Base-by-base conservation (phyloP, 2,888 invertebrate genomes). In the Trisateles emortualis region DNA sequence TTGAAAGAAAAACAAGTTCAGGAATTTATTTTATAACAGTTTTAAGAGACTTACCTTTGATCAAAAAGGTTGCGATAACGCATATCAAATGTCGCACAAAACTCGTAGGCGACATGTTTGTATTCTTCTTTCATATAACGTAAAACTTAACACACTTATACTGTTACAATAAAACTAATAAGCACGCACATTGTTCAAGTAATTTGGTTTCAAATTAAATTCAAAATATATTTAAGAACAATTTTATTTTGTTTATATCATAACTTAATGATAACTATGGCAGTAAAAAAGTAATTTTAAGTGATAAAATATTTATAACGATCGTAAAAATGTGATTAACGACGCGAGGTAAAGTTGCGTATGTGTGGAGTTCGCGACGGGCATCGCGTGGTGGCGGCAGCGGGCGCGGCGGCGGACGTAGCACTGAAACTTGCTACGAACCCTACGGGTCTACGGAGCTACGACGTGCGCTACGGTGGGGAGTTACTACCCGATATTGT, bases 271-370 rank as follows among this genome's bases (percentile, higher is more conserved):
- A 41, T 24, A 42, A 45, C 39, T 11, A 11, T 17, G 47, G 16
- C 13, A 39, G 29, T 48, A 53, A 53, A 46, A 42, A 39, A 10
- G 36, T 14, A 22, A 13, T 43, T 39, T 38, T 40, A 40, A 32
- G 59, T 54, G 56, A 62, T 67, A 66, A 74, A 74, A 43, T 73
- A 79, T 88, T 88, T 84, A 86, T 72, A 73, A 68, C 78, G 74
- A 80, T 73, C 79, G 77, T 87, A 85, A 88, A 91, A 81, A 35
- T 73, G 73, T 74, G 76, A 62, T 88, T 86, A 86, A 86, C 80
- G 86, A 72, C 74, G 79, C 81, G 84, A 74, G 73, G 68, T 65
- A 74, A 85, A 86, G 83, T 85, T 85, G 69, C 68, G 74, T 59
- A 56, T 65, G 57, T 64, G 58, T 59, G 64, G 54, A 61, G 60